Base-by-base conservation (phyloP, 2,797 vertebrate genomes). In the Pachyuromys duprasi region DNA sequence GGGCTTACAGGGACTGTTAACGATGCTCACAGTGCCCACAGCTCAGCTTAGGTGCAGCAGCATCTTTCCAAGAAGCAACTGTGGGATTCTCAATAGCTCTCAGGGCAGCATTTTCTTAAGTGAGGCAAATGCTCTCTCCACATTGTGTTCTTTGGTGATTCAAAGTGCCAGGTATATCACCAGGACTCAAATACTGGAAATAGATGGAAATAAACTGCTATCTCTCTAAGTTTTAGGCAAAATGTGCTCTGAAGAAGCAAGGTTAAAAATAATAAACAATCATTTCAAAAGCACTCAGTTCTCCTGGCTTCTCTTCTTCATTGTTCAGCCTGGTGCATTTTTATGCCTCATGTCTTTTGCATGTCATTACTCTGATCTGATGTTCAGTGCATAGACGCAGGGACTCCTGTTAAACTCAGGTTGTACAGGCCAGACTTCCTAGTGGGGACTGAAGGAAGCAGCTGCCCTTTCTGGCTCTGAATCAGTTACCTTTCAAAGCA, bases 171-270 rank as follows among this genome's bases (percentile, higher is more conserved):
- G 1, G 89, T 3, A 92, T 82, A 92, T n/a, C 55, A 80, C 89
- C 93, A 90, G 91, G 86, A 89, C 72, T 90, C 86, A 95, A 93
- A 83, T 72, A 57, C 49, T 36, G 42, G 95, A 22, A 96, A 96
- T 65, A 11, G 78, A 75, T 5, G 69, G 60, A 15, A 63, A 1
- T 2, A 95, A 87, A 86, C 49, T 83, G 36, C 93, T 55, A 79
- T 84, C 96, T 95, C 84, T 94, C 76, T 82, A 81, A 80, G 31
- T 65, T 18, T 93, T 78, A 88, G n/a, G 78, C 62, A 97, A 96
- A 97, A 91, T 31, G 78, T 13, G 39, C 45, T 83, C n/a, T 87
- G 95, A 53, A 89, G 95, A 93, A 53, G 36, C 0, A 94, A 88
- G 94, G 65, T 74, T 49, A 95, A 95, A 94, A 95, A 36, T 90